Percentiles rank a stretch among this genome's conserved stretches.
phyloP scores from a whole-genome alignment of 2,797 vertebrate genomes.

The Sebastolobus alascanus region DNA sequence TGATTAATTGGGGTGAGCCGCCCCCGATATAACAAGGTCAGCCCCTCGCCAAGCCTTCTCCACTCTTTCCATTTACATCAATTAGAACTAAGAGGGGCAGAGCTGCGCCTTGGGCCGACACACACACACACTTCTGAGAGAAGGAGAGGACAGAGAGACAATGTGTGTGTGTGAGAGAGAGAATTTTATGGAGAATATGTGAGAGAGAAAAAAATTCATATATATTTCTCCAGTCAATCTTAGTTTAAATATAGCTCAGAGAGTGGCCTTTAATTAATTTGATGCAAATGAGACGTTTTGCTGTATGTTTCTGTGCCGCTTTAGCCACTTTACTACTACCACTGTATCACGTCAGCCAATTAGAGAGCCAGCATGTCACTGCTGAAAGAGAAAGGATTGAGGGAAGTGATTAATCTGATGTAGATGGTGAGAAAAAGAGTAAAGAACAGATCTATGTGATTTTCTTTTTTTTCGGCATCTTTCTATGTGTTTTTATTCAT shows the following conservation, averaged over 20 bases:
- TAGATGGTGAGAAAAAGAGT: background rate
- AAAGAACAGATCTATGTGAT: background rate
- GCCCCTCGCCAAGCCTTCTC: constrained; percentile 83
- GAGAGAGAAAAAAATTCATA: constrained; percentile 28
- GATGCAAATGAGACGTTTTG: constrained; percentile 89
- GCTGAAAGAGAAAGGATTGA: constrained; percentile 29
- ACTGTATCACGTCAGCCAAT: constrained; percentile 59
- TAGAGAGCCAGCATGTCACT: constrained; percentile 56
- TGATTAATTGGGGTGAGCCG: constrained; percentile 96
- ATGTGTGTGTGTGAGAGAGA: constrained; percentile 10
- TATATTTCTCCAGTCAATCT: constrained; percentile 76
- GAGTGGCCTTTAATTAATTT: constrained; percentile 87
- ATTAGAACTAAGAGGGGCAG: constrained; percentile 89
- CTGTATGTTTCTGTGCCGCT: constrained; percentile 53
- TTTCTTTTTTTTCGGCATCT: background rate
- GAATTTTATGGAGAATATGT: constrained; percentile 14
- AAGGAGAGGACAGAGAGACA: constrained; percentile 24
- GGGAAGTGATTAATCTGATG: constrained; percentile 34
- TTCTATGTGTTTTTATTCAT: background rate
- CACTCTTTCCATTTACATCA: constrained; percentile 91
- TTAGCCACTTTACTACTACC: constrained; percentile 44
- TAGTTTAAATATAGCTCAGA: constrained; percentile 85
- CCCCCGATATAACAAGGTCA: constrained; percentile 92
- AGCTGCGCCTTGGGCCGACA: constrained; percentile 63
- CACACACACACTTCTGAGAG: constrained; percentile 2